Base-by-base conservation (phyloP, 2,888 invertebrate species). In the Lacanobia wlatinum region DNA sequence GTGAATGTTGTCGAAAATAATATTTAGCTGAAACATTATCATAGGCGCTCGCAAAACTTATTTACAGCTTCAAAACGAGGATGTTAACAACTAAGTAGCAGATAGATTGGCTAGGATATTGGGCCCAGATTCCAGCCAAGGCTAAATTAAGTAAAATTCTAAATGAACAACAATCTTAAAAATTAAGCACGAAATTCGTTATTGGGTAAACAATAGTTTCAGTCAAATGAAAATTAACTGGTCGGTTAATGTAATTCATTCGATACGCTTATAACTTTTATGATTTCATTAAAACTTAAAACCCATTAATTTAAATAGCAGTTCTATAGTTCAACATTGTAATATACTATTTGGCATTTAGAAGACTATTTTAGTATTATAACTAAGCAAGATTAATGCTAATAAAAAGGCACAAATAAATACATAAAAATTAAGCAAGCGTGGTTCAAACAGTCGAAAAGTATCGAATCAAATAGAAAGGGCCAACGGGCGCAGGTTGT, bases 401-500 rank as follows among this genome's bases (percentile, higher is more conserved):
- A 18, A 28, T 4, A 23, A 72, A 18, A 43, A 43, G 7, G 38
- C 16, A 12, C 3, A 43, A 12, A 38, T 71, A 43, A 8, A 21
- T 72, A 1, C 46, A 23, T 23, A 8, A 21, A 53, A 43, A 34
- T 34, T 60, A n/a, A 52, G 48, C 5, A 56, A 5, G 34, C 5
- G 9, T 7, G 38, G 38, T 70, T 2, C 55, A 21, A n/a, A 16
- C 12, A 40, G 34, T 61, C 55, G 23, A 46, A 65, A 63, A 60
- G 38, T 67, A 65, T 71, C 28, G 34, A 34, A 34, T 5, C 9
- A 63, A 59, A 64, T 76, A 69, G 82, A 71, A 81, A 84, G 84
- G 72, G 62, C 70, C 50, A 69, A 23, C 67, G n/a, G 46, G 66
- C 55, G 52, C 64, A 71, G 82, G 73, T 83, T 81, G 78, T 84